Evolutionary conservation across 64 coral and sea anemone species (phyloP), one percentile per base, ranked within the genome.

Genomic region (Montipora foliosa): DNA sequence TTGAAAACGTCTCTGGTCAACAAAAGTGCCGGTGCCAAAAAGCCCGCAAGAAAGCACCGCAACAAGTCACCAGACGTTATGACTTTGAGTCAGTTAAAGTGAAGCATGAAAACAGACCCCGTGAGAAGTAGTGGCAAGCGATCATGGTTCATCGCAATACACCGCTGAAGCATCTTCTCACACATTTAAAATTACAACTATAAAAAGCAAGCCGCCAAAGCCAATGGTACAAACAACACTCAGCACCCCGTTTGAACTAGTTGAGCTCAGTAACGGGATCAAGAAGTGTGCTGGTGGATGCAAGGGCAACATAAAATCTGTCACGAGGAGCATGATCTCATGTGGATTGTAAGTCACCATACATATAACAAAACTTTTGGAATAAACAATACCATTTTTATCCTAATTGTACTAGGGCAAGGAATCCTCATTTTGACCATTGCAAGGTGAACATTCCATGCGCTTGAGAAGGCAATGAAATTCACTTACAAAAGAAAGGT

Each of bases 381-480:
- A 91, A 91, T 47, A 91, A 91, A 29, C 90, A 91, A 22, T 91
- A 83, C 81, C 77, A 91, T 83, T 20, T 91, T 4, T 91, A 81
- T 58, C 11, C 44, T 44, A 91, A 91, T 70, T 91, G 22, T 16
- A 70, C 20, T 48, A 68, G 17, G 19, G 24, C 51, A 19, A 22
- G 79, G 29, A 91, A 81, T 75, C 60, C 25, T 16, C 55, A 66
- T 16, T 77, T 47, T 47, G 75, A 77, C 44, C 24, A 7, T 46
- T 48, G 44, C 24, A 46, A 29, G 15, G 75, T 77, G 24, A 29
- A 77, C 24, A 29, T 77, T 77, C 22, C 7, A 29, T 46, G 44
- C 75, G 15, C 25, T 45, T 46, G 48, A 9, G 44, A 46, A 11
- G 44, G 8, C 8, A 15, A 46, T 15, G 75, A 77, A 47, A 47